Evolutionary conservation across 2,888 invertebrate genomes (phyloP).

Genomic region (Noctua janthe): DNA sequence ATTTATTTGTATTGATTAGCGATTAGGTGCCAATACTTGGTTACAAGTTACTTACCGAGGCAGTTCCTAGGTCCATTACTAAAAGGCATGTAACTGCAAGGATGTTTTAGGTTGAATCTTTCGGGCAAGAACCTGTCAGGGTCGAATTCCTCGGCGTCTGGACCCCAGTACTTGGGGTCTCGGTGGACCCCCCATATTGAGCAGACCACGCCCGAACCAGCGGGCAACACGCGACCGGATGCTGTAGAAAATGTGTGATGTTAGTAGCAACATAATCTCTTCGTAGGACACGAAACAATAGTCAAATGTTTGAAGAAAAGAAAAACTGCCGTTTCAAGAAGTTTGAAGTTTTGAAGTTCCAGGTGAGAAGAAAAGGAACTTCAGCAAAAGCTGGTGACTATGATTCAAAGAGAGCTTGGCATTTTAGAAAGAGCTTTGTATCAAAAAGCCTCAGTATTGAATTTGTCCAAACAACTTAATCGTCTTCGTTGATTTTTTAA

Average conservation of each 20-base stretch:
- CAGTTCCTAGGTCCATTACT: constrained; percentile 89
- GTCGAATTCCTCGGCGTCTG: constrained; percentile 91
- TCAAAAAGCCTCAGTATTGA: background rate
- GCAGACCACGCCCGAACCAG: constrained; percentile 86
- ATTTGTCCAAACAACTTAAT: background rate
- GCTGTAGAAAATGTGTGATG: constrained; percentile 68
- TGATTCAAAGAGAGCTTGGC: background rate
- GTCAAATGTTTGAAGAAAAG: background rate
- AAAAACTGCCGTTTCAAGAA: background rate
- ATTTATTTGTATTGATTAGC: too few species aligned
- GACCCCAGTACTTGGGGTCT: constrained; percentile 90
- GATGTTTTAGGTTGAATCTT: constrained; percentile 79
- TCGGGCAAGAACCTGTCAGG: constrained; percentile 92
- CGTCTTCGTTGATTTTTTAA: background rate
- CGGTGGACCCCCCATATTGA: constrained; percentile 89
- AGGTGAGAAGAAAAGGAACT: background rate
- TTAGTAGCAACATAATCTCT: background rate
- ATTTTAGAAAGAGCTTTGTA: background rate
- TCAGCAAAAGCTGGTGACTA: background rate
- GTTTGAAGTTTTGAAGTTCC: too few species aligned
- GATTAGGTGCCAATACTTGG: background rate
- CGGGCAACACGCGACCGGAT: constrained; percentile 83
- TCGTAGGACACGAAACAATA: background rate
- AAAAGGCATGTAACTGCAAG: constrained; percentile 88
- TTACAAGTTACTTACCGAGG: constrained; percentile 79